Base-by-base conservation (phyloP, 1,140 invertebrate genomes). In the Lordiphosa clarofinis region DNA sequence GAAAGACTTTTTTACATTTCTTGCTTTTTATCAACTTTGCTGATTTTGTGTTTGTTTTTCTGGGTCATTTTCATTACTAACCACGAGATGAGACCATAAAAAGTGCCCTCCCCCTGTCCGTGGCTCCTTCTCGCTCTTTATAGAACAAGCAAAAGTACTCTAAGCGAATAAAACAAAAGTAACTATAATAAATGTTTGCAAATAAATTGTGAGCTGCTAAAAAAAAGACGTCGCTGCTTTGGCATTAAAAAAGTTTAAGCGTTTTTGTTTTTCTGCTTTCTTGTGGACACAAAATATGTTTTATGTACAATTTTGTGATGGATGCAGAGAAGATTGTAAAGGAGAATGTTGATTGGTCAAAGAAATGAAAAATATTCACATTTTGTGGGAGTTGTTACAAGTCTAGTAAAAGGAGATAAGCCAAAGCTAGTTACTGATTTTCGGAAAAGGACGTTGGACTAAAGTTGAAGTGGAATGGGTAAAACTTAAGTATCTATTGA, bases 131-230 rank as follows among this genome's bases (percentile, higher is more conserved):
- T 9, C 19, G 15, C 12, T 21, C 12, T 8, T 10, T 39, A 4
- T 10, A 28, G 35, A 69, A 54, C 60, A 56, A 61, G 74, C 69
- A 72, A 64, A 69, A 82, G 76, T 76, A 81, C 76, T 81, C 58
- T 56, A 67, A 46, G 72, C 57, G 59, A 76, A 81, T 81, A 82
- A 76, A 81, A 81, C 78, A 81, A 81, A 68, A 81, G 76, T 81
- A 81, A 81, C 76, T 82, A 81, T 81, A 82, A 81, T 81, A 81
- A 81, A 81, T 81, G 76, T 82, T 81, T 72, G 76, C 76, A 81
- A 81, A 81, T 81, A 81, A 81, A 81, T 81, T 74, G 79, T 68
- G 61, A 82, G 68, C 74, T 79, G 69, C 60, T 63, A 67, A 66
- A 24, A 10, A 12, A 10, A 47, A 36, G 46, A 46, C 43, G 58